Percentiles rank a stretch among this genome's conserved stretches.
These are phyloP conservation scores for Ceratina calcarata DNA, from an alignment of 1,140 invertebrate species.

Conservation along the genomic window DNA sequence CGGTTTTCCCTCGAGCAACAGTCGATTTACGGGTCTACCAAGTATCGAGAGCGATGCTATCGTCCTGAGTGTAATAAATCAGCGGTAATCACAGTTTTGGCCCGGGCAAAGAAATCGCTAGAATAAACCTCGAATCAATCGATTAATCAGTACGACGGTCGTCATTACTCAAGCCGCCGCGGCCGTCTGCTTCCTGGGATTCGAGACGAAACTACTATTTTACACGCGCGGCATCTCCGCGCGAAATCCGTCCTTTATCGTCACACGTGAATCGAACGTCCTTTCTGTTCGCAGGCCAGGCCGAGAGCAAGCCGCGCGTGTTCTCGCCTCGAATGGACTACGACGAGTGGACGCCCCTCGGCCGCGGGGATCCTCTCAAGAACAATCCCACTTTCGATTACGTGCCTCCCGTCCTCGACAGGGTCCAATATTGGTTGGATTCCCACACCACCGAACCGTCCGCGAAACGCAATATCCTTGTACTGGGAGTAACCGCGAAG, in stretches of 20 bases:
- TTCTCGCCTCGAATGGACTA: conserved; percentile 87
- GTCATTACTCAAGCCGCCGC: too few species aligned
- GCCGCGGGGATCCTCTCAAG: conserved; percentile 87
- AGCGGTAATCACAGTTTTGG: too few species aligned
- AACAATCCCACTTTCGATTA: conserved; percentile 91
- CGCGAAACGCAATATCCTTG: conserved; percentile 84
- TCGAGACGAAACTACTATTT: too few species aligned
- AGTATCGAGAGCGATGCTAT: too few species aligned
- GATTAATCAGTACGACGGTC: too few species aligned
- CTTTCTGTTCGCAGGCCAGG: conserved; percentile 61
- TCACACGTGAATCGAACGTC: conserved; percentile 2
- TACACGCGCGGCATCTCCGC: too few species aligned
- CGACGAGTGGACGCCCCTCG: conserved; percentile 88
- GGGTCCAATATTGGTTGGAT: conserved; percentile 89
- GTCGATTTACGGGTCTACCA: too few species aligned
- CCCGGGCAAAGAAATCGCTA: too few species aligned
- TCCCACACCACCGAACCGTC: conserved; percentile 72
- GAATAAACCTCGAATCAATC: too few species aligned
- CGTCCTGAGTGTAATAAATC: too few species aligned
- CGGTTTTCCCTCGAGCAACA: too few species aligned
- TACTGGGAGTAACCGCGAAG: conserved; percentile 85
- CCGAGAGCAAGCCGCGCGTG: conserved; percentile 70
- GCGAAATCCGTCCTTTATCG: neutral
- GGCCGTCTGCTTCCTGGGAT: too few species aligned
- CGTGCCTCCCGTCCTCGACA: conserved; percentile 87